These are phyloP conservation scores for Phaethon lepturus DNA, from an alignment of 2,113 vertebrate species.

Conservation along the genomic window DNA sequence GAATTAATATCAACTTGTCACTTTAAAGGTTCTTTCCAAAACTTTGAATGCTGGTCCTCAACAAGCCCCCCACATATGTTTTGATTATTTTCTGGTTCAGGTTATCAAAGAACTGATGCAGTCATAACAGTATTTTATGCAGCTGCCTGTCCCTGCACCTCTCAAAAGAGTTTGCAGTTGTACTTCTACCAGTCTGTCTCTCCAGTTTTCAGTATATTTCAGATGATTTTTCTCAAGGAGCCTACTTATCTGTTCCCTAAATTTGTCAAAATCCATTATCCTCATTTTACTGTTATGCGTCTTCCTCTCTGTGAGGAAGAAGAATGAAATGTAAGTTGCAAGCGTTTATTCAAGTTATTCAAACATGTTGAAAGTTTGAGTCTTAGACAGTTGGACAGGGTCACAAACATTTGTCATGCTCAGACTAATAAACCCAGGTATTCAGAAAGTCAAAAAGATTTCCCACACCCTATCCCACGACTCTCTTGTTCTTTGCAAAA, in stretches of 20 bases:
- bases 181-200: not conserved
- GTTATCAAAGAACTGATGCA: not conserved
- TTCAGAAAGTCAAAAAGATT: not conserved
- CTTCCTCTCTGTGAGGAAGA: not conserved
- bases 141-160: not conserved
- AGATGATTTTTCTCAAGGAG: not conserved
- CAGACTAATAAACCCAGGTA: not conserved
- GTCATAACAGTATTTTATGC: not conserved
- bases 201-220: not conserved
- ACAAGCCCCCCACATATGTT: not conserved
- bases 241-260: not conserved
- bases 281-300: not conserved
- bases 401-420: not conserved
- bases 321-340: not conserved
- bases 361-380: not conserved
- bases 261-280: not conserved
- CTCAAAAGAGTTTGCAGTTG: not conserved
- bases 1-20: not conserved
- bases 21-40: not conserved
- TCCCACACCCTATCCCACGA: not conserved
- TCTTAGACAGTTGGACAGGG: not conserved
- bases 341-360: not conserved
- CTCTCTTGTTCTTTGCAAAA: not conserved
- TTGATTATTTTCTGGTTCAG: not conserved
- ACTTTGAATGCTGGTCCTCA: not conserved